Percentiles rank a stretch among this genome's conserved stretches.
Evolutionary conservation across 2,113 vertebrate genomes (phyloP).

Genomic region (Ptyas mucosa): DNA sequence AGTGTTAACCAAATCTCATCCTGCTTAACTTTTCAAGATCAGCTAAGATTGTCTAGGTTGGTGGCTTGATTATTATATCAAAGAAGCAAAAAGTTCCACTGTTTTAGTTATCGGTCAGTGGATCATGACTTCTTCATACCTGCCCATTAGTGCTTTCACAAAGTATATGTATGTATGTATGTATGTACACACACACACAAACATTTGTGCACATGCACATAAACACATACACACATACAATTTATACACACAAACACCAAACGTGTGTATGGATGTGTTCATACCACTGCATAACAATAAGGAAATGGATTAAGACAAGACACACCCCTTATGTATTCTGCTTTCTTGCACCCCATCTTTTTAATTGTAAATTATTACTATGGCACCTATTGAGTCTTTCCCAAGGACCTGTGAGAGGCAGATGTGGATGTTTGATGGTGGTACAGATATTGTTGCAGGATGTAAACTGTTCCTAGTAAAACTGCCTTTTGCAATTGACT

Average conservation of each 20-base stretch:
- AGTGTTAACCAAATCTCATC: neutral
- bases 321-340: neutral
- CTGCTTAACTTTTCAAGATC: neutral
- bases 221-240: neutral
- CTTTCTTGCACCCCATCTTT: neutral
- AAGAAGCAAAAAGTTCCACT: neutral
- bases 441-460: neutral
- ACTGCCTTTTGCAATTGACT: neutral
- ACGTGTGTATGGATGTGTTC: neutral
- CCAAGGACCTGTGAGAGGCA: neutral
- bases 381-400: neutral
- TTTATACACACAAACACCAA: neutral
- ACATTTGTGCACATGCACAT: neutral
- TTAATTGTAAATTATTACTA: neutral
- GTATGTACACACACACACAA: too few species aligned
- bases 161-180: neutral
- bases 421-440: neutral
- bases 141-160: neutral
- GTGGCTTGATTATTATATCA: neutral
- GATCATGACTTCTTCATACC: neutral
- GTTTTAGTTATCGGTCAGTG: neutral
- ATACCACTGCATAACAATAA: neutral
- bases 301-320: neutral
- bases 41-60: neutral
- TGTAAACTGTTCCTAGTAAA: neutral